A percentile compares a stretch with the other conserved stretches of the same genome.
phyloP scores from a whole-genome alignment of 2,797 vertebrate species.

The Myiotriccus ornatus region DNA sequence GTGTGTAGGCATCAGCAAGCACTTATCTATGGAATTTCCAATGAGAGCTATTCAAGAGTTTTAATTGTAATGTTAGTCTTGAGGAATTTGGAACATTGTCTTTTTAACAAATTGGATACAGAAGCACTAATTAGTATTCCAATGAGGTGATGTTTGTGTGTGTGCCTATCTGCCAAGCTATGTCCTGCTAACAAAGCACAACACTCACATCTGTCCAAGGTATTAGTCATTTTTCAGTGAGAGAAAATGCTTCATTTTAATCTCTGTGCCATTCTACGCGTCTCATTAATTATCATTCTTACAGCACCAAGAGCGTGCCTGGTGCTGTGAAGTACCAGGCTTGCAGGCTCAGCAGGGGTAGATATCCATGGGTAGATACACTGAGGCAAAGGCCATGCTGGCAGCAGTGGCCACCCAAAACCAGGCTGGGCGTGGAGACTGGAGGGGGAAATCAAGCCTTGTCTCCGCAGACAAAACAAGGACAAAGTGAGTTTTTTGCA shows the following conservation, averaged over 20 bases:
- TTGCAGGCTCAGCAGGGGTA: background rate
- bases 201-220: constrained; percentile 21
- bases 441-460: background rate
- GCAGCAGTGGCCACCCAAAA: background rate
- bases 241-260: constrained; percentile 23
- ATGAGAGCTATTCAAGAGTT: background rate
- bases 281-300: background rate
- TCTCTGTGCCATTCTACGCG: background rate
- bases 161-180: background rate
- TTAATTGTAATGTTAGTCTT: background rate
- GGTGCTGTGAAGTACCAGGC: background rate
- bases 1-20: background rate
- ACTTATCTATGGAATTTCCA: constrained; percentile 2
- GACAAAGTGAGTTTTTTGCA: background rate
- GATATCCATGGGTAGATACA: background rate
- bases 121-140: constrained; percentile 19
- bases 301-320: background rate
- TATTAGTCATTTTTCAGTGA: constrained; percentile 26
- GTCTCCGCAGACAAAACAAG: background rate
- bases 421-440: background rate
- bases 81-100: constrained; percentile 26
- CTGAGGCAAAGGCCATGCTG: background rate
- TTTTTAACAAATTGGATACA: constrained; percentile 34
- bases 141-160: background rate
- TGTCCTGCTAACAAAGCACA: constrained; percentile 21